Conservation (phyloP, 2,113 vertebrate genomes). For the Calcarius ornatus region DNA sequence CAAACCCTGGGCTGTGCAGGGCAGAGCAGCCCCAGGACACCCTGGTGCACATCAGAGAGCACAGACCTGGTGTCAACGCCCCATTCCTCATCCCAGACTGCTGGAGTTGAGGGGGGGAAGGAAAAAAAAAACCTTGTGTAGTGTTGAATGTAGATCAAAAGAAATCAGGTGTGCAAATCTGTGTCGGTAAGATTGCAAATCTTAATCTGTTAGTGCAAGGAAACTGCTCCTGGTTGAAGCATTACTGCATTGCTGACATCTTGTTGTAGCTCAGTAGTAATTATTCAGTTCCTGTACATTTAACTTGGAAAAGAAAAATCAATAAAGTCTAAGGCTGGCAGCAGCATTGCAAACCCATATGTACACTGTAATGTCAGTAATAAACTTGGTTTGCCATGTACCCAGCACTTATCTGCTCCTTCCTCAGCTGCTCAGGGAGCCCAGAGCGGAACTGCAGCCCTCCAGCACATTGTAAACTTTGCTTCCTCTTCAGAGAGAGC, state of each 20-base stretch:
- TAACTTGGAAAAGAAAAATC: conserved; percentile 47
- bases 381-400: conserved; percentile 68
- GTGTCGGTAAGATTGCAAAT: background rate
- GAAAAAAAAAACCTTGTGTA: background rate
- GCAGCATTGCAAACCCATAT: conserved; percentile 48
- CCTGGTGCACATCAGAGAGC: background rate
- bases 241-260: conserved; percentile 25
- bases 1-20: background rate
- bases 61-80: background rate
- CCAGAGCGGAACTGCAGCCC: background rate
- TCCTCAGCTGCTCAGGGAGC: background rate
- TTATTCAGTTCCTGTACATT: conserved; percentile 63
- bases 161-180: background rate
- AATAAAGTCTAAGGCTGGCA: conserved; percentile 58
- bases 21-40: background rate
- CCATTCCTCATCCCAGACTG: background rate
- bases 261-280: conserved; percentile 53
- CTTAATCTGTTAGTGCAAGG: background rate
- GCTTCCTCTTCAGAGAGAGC: conserved; percentile 25
- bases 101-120: background rate
- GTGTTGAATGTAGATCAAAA: background rate
- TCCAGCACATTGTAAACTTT: conserved; percentile 5
- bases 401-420: background rate
- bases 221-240: conserved; percentile 45
- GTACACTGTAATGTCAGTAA: conserved; percentile 66